Percentiles rank a stretch among this genome's conserved stretches.
phyloP scores from a whole-genome alignment of 2,797 vertebrate genomes.

The Anabas testudineus region DNA sequence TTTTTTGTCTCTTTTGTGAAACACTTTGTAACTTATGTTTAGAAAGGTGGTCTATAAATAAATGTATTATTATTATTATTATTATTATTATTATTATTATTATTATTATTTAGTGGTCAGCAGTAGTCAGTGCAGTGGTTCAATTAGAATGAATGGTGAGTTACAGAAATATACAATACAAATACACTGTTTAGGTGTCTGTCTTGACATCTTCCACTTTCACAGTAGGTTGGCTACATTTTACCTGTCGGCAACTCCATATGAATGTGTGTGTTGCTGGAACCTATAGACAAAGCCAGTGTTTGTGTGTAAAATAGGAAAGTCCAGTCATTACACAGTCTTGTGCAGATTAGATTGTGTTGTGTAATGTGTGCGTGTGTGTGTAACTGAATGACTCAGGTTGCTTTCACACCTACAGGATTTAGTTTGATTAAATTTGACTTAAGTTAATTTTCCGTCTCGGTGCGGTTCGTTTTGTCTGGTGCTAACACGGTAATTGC shows the following conservation, averaged over 20 bases:
- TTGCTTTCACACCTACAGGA: too few relatives aligned
- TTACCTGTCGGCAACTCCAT: conserved; percentile 44
- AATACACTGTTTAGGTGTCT: conserved; percentile 18
- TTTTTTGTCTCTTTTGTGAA: too few relatives aligned
- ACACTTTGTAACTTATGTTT: too few relatives aligned
- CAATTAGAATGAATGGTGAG: neutral
- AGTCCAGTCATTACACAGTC: too few relatives aligned
- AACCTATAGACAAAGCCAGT: conserved; percentile 1
- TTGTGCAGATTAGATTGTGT: too few relatives aligned
- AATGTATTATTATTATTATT: too few relatives aligned
- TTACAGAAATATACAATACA: conserved; percentile 9
- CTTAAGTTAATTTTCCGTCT: too few relatives aligned
- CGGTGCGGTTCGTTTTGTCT: too few relatives aligned
- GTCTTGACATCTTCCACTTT: conserved; percentile 20
- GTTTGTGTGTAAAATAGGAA: neutral
- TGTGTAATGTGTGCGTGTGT: conserved; percentile 4
- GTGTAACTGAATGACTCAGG: conserved; percentile 19
- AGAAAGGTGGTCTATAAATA: too few relatives aligned
- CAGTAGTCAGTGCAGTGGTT: neutral
- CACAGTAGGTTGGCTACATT: conserved; percentile 26
- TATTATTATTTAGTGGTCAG: conserved; percentile 68
- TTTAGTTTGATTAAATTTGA: too few relatives aligned
- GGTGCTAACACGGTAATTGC: too few relatives aligned
- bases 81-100: too few relatives aligned
- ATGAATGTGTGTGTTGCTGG: conserved; percentile 50